These are phyloP conservation scores for Bovichtus diacanthus DNA, from an alignment of 2,797 vertebrate genomes.

Conservation along the genomic window DNA sequence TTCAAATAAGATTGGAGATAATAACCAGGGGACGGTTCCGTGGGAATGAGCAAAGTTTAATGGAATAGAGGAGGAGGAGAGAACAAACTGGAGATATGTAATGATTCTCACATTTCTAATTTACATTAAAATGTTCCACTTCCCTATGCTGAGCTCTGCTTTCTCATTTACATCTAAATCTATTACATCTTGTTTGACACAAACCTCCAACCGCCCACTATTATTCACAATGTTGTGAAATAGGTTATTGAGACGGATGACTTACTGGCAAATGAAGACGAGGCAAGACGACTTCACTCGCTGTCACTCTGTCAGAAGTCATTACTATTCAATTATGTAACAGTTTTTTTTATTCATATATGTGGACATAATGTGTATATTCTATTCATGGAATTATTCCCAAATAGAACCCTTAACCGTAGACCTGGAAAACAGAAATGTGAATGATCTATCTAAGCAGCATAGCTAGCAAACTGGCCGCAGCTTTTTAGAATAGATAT, in stretches of 20 bases:
- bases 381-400: background rate
- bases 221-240: slow-evolving; percentile 16
- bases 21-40: slow-evolving; percentile 29
- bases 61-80: slow-evolving; percentile 20
- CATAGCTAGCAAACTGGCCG: background rate
- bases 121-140: slow-evolving; percentile 54
- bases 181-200: slow-evolving; percentile 48
- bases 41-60: slow-evolving; percentile 14
- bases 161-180: slow-evolving; percentile 50
- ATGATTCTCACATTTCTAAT: slow-evolving; percentile 53
- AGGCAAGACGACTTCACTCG: background rate
- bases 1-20: slow-evolving; percentile 52
- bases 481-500: background rate
- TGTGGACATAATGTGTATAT: background rate
- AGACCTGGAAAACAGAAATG: background rate
- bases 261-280: background rate
- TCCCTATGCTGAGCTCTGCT: slow-evolving; percentile 30
- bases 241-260: slow-evolving; percentile 36
- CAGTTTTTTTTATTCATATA: slow-evolving; percentile 7
- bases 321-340: background rate
- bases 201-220: slow-evolving; percentile 28
- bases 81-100: slow-evolving; percentile 29
- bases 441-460: background rate
- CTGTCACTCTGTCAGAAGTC: background rate
- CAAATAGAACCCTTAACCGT: background rate